Evolutionary conservation across 2,113 vertebrate genomes (phyloP), one percentile per base, ranked within the genome.

Genomic region (Sialia sialis): DNA sequence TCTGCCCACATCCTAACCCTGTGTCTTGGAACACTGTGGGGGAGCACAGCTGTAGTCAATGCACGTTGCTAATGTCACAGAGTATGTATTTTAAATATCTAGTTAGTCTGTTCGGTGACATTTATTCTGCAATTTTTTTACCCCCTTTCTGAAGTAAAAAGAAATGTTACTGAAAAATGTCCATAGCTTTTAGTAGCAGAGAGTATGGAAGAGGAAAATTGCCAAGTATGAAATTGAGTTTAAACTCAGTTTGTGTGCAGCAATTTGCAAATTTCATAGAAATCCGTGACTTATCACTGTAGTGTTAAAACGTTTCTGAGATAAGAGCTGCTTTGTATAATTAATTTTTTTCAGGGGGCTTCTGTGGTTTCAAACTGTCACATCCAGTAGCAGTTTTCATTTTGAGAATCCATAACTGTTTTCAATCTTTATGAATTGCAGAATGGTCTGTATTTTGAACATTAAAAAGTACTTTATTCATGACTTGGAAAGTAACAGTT

Each of bases 361-460:
- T 96, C 85, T 94, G 90, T 94, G 96, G 94, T 96, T 97, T 94
- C 83, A 94, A 87, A 78, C 75, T 97, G 93, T 97, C 96, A 83
- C 79, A 95, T 96, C 95, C 85, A 97, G 91, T 90, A 96, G 84
- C 80, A 91, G 78, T 95, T 97, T 96, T 94, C 83, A 89, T 96
- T 96, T 86, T 96, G 92, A 97, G 84, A 97, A 89, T 95, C 68
- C 55, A 97, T 97, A 97, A 97, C 95, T 96, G 69, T 21, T 91
- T 96, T 97, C 93, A 94, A 36, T 93, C 91, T 94, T 93, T 75
- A 92, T 84, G 87, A 80, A 82, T 97, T 95, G 84, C 75, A 97
- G 93, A 97, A 93, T 93, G 80, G 62, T 94, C 55, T 96, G 81
- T 90, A 72, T 92, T 97, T 97, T 90, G 86, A 95, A 96, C 82